Conservation (phyloP, 2,797 vertebrate species). For the Meda fulgida region DNA sequence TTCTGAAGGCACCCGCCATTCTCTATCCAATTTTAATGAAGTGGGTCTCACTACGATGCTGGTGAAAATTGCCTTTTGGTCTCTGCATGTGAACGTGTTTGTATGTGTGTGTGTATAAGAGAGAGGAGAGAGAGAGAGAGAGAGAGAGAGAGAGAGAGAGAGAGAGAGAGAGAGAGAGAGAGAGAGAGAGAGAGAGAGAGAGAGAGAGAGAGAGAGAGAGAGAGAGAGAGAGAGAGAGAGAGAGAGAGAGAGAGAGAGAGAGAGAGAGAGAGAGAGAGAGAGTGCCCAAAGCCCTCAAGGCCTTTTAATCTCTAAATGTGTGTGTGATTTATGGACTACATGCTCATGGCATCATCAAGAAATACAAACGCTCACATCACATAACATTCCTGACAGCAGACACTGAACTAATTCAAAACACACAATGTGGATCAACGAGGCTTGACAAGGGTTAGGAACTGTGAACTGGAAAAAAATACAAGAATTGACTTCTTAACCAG, state of each 20-base stretch:
- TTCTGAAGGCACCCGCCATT: slow-evolving; percentile 52
- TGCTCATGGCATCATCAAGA: slow-evolving; percentile 31
- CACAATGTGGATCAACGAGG: slow-evolving; percentile 13
- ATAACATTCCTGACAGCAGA: slow-evolving; percentile 19
- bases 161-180: no score
- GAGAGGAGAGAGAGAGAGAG: no score
- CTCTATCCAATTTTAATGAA: slow-evolving; percentile 76
- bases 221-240: no score
- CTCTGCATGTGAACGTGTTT: slow-evolving; percentile 63
- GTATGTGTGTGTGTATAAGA: slow-evolving; percentile 33
- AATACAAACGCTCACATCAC: slow-evolving; percentile 16
- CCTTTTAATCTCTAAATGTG: slow-evolving; percentile 51
- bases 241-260: no score
- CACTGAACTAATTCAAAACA: slow-evolving; percentile 50
- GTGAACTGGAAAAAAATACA: not conserved
- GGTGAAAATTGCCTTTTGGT: slow-evolving; percentile 76
- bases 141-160: no score
- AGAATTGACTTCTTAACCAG: not conserved
- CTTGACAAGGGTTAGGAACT: not conserved
- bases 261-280: not conserved
- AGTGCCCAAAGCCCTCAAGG: slow-evolving; percentile 20
- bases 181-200: not conserved
- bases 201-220: not conserved
- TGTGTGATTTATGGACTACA: slow-evolving; percentile 44
- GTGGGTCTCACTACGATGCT: slow-evolving; percentile 73